Evolutionary conservation across 1,140 invertebrate genomes (phyloP), one percentile per base, ranked within the genome.

Genomic region (Yoshiicerus persimilis): DNA sequence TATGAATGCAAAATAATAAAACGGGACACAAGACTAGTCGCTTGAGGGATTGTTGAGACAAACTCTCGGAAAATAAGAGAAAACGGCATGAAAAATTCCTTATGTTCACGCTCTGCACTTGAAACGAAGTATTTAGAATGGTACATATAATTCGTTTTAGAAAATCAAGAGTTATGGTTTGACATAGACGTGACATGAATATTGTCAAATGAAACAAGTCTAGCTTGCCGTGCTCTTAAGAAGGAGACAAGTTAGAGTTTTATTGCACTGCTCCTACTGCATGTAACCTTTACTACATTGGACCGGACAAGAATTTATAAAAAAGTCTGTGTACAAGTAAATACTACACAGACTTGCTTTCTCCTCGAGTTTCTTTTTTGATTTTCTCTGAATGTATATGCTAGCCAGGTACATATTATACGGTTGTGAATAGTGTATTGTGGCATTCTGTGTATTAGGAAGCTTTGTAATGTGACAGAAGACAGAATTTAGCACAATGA

Each of bases 101-200:
- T 38, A 4, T 77, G 16, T 77, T 8, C 70, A 36, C 34, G 20
- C 32, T 80, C n/a, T 36, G 75, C 32, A 80, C 32, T 80, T 80
- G 23, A 30, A 70, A 16, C 9, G 2, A 25, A 25, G 23, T 30
- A 38, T 32, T 80, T 80, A 36, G 75, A 80, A 80, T 36, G 75
- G 32, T 80, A 80, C 75, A 80, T 80, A 80, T 80, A 80, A 80
- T 36, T 80, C 75, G 75, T 80, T 80, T 80, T 80, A 36, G 75
- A 80, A 80, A 80, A 80, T 80, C 75, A 80, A 23, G 75, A 80
- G 75, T 80, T 80, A 80, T 80, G 75, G 75, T 80, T 38, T n/a
- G 75, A 80, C 75, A 32, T n/a, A 80, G 38, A 80, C 75, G 75
- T 80, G 75, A 80, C 75, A 36, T 36, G 75, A 80, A 80, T 80